phyloP scores from a whole-genome alignment of 2,113 vertebrate species.

The Aspidoscelis tigris region DNA sequence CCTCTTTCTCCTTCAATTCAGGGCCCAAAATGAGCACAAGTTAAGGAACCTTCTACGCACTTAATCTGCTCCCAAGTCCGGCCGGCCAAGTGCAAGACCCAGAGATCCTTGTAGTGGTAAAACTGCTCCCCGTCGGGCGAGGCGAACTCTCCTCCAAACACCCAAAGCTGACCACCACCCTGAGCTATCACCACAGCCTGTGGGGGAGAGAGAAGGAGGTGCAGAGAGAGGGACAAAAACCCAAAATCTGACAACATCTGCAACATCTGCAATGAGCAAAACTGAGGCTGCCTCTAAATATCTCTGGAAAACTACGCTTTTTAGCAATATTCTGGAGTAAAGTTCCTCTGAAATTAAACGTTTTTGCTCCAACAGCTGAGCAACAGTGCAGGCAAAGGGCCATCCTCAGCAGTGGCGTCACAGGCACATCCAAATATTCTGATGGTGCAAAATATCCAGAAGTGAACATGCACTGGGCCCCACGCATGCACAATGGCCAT shows the following conservation, averaged over 20 bases:
- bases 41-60: slow-evolving; percentile 71
- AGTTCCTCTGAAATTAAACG: no score
- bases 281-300: neutral
- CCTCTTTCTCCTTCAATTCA: no score
- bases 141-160: slow-evolving; percentile 97
- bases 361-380: no score
- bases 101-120: slow-evolving; percentile 98
- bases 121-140: slow-evolving; percentile 94
- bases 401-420: no score
- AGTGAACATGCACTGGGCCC: no score
- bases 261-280: neutral
- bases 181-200: slow-evolving; percentile 91
- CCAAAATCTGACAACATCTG: neutral
- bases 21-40: no score
- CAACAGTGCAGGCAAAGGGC: no score
- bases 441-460: no score
- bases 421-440: no score
- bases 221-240: neutral
- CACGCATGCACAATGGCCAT: no score
- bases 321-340: neutral
- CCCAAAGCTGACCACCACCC: slow-evolving; percentile 91
- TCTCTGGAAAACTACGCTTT: no score
- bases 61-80: slow-evolving; percentile 95
- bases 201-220: neutral
- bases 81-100: slow-evolving; percentile 92